phyloP scores from a whole-genome alignment of 2,797 vertebrate genomes.

The Mormyrops boulengeri region DNA sequence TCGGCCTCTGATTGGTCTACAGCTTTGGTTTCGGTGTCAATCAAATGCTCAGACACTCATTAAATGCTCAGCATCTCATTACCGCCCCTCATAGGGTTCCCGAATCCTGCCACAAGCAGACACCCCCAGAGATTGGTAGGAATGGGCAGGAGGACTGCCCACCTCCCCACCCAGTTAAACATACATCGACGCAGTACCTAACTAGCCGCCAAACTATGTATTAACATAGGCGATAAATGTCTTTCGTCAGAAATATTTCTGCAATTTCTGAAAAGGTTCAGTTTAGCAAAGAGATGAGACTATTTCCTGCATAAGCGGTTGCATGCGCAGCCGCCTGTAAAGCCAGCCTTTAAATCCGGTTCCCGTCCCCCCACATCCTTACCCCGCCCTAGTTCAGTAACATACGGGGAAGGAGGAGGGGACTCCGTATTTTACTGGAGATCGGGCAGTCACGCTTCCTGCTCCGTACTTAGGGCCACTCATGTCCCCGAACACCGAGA shows the following conservation, averaged over 20 bases:
- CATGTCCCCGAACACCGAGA: background rate
- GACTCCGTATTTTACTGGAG: background rate
- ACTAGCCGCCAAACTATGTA: background rate
- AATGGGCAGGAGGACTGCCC: background rate
- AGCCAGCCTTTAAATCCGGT: slow-evolving; percentile 19
- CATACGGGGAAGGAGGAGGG: slow-evolving; percentile 20
- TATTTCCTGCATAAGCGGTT: background rate
- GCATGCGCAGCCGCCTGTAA: background rate
- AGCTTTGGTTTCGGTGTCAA: background rate
- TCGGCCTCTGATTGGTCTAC: background rate
- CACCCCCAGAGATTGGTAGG: background rate
- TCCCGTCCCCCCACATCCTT: slow-evolving; percentile 20
- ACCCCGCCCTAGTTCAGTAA: slow-evolving; percentile 25
- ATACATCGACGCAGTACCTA: background rate
- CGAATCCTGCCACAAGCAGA: background rate
- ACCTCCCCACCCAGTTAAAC: background rate
- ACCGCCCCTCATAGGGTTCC: background rate
- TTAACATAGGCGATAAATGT: background rate
- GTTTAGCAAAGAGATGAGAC: background rate
- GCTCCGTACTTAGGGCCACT: background rate
- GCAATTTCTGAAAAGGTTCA: background rate
- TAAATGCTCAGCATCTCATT: background rate
- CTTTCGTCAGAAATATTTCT: background rate
- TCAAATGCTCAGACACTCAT: background rate
- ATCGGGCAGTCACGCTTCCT: background rate